Percentiles rank a stretch among this genome's conserved stretches.
Conservation (phyloP, 2,888 invertebrate genomes). For the Melanotus villosus region DNA sequence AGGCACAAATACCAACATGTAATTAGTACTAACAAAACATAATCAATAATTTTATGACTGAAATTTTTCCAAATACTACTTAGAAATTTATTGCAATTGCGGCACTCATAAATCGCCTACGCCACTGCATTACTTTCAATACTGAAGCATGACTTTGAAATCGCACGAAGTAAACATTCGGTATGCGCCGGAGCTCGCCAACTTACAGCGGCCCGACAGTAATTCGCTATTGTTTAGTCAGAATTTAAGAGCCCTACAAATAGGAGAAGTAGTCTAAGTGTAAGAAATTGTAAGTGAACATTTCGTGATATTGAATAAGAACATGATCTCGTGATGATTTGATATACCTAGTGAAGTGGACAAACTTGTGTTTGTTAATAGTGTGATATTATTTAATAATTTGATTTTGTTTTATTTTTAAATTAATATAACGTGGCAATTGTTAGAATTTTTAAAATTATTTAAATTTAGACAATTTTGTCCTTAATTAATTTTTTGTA, state of each 20-base stretch:
- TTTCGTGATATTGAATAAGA: conserved; percentile 49
- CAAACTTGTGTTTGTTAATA: conserved; percentile 65
- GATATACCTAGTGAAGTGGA: conserved; percentile 64
- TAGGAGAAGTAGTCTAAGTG: conserved; percentile 9
- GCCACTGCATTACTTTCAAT: too few relatives aligned
- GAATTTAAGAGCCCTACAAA: conserved; percentile 30
- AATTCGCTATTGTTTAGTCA: too few relatives aligned
- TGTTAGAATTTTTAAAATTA: conserved; percentile 64
- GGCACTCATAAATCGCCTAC: too few relatives aligned
- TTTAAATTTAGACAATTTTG: conserved; percentile 50
- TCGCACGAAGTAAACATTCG: too few relatives aligned
- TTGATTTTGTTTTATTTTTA: conserved; percentile 64
- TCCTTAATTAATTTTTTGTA: conserved; percentile 56
- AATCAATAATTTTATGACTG: too few relatives aligned
- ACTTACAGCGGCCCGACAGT: too few relatives aligned
- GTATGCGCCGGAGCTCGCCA: too few relatives aligned
- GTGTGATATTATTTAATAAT: conserved; percentile 70
- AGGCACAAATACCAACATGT: too few relatives aligned
- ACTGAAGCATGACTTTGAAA: too few relatives aligned
- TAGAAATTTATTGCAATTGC: too few relatives aligned
- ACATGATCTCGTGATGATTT: conserved; percentile 67
- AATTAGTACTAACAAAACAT: too few relatives aligned
- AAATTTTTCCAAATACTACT: too few relatives aligned
- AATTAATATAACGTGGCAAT: conserved; percentile 57
- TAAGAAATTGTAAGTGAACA: conserved; percentile 34